phyloP scores from a whole-genome alignment of 2,113 vertebrate genomes.

The Bubo bubo region DNA sequence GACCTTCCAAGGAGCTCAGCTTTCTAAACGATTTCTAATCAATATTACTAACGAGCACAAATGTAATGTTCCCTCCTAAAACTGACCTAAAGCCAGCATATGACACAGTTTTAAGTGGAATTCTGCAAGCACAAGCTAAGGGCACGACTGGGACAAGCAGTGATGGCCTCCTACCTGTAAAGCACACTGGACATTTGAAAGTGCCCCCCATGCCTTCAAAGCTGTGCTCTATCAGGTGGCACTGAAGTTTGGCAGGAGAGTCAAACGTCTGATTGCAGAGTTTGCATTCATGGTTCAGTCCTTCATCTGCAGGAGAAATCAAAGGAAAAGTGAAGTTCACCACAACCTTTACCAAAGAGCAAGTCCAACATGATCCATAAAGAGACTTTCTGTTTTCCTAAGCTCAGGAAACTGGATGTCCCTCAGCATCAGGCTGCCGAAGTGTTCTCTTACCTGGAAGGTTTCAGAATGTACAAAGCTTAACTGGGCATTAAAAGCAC shows the following conservation, averaged over 20 bases:
- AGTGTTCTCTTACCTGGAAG: neutral
- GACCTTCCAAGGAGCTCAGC: slow-evolving; percentile 45
- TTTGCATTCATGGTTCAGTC: slow-evolving; percentile 97
- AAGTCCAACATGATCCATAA: neutral
- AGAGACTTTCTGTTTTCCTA: neutral
- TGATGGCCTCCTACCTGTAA: slow-evolving; percentile 81
- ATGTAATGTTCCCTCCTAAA: slow-evolving; percentile 52
- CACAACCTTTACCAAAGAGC: neutral
- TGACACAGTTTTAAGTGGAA: neutral
- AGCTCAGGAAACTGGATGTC: neutral
- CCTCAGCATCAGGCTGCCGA: neutral
- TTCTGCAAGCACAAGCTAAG: neutral
- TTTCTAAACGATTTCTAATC: slow-evolving; percentile 48
- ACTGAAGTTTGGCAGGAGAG: slow-evolving; percentile 98
- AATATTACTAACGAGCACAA: slow-evolving; percentile 65
- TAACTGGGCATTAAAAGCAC: neutral
- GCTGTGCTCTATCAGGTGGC: slow-evolving; percentile 98
- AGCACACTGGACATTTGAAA: slow-evolving; percentile 98
- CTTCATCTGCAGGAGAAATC: slow-evolving; percentile 87
- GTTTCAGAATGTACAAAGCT: neutral
- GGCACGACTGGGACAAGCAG: neutral
- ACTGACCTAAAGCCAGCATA: slow-evolving; percentile 4
- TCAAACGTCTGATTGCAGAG: slow-evolving; percentile 98
- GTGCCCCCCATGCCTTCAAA: slow-evolving; percentile 99
- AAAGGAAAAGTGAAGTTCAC: slow-evolving; percentile 29